Evolutionary conservation across 1,140 invertebrate genomes (phyloP).

Genomic region (Euschistus heros): DNA sequence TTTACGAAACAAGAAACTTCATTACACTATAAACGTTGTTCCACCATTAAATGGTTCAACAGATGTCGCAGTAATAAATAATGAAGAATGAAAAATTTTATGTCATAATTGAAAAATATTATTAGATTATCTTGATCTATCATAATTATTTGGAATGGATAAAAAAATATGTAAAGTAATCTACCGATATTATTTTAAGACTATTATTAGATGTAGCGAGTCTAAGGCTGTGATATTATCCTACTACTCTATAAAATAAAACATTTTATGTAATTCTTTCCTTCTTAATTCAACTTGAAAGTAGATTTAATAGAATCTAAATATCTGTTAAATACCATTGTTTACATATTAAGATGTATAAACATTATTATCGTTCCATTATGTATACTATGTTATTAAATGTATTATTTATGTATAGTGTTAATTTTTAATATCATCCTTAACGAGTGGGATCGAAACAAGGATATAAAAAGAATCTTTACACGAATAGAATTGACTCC

Average conservation of each 20-base stretch:
- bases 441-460: too few relatives aligned
- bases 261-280: too few relatives aligned
- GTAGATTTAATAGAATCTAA: too few relatives aligned
- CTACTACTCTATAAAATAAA: conserved; percentile 17
- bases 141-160: not conserved
- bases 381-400: too few relatives aligned
- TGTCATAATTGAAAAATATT: not conserved
- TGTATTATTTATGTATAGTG: too few relatives aligned
- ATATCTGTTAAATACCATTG: too few relatives aligned
- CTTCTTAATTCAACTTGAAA: too few relatives aligned
- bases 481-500: too few relatives aligned
- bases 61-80: conserved; percentile 8
- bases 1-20: conserved; percentile 66
- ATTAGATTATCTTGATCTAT: not conserved
- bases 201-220: conserved; percentile 1
- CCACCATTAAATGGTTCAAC: conserved; percentile 33
- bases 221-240: conserved; percentile 12
- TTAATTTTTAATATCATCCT: too few relatives aligned
- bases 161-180: not conserved
- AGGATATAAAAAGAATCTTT: too few relatives aligned
- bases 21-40: conserved; percentile 50
- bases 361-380: too few relatives aligned
- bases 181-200: not conserved
- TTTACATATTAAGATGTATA: too few relatives aligned
- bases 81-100: not conserved